Base-by-base conservation (phyloP, 2,797 vertebrate species). In the Clarias pachynema region DNA sequence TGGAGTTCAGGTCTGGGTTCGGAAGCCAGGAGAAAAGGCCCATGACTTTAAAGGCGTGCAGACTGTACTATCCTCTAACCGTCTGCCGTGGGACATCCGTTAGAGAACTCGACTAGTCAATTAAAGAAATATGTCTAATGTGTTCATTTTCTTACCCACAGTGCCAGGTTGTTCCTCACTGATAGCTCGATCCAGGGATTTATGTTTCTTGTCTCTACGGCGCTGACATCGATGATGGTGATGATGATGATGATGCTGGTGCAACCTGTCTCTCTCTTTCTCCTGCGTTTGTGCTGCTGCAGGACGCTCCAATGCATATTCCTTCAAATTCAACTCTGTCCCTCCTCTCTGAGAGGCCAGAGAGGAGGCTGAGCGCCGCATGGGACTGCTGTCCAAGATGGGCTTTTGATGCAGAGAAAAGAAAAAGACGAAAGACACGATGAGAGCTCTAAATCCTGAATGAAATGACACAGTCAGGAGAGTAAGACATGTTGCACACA, bases 351-450 rank as follows among this genome's bases (percentile, higher is more conserved):
- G 95, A 0, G 97, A 96, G 2, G 95, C 92, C 94, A 99, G 90
- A 0, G 97, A 98, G 89, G 98, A 99, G 2, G 97, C 94, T 0
- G 98, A 99, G 15, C 97, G 97, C 78, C 96, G 96, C 94, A 99
- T 98, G 78, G 98, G 97, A 89, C 97, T 99, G 60, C 96, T 91
- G 80, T 98, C 97, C 0, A 96, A 92, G 68, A 97, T 97, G 0
- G 97, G 96, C 98, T 99, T 93, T 29, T 15, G 44, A 31, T 7
- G 40, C 49, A 53, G 24, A 81, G 83, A 59, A 75, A 59, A 89
- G 26, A 57, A 72, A 82, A 62, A 18, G 75, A 18, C 79, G 74
- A 75, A 82, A 22, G 26, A 69, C 5, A 57, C 0, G 53, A 79
- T 24, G 29, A 78, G 75, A n/a, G 75, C 4, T 60, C 56, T 37